Evolutionary conservation across 1,140 invertebrate genomes (phyloP), one percentile per base, ranked within the genome.

Genomic region (Phortica variegata): DNA sequence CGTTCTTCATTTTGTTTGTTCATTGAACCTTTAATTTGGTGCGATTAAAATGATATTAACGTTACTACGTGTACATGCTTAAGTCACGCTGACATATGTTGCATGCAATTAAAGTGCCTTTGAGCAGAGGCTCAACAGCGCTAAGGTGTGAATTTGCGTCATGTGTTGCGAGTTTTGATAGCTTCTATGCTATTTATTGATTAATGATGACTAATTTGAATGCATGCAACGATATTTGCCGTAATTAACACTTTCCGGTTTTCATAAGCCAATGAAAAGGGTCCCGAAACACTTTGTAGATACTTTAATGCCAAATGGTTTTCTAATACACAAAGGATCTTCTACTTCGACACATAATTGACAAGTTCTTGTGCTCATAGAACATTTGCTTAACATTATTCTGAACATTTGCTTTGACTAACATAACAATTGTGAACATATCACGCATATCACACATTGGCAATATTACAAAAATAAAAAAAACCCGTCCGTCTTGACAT

Each of bases 21-120:
- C 60, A 54, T 61, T 65, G 60, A 59, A 65, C 56, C 59, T 55
- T 60, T 62, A 70, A 70, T 70, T 62, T 65, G 59, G 52, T 41
- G 52, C 65, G 59, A 70, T 70, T 70, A 70, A 70, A 70, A 70
- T 54, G 59, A 70, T 70, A 70, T 70, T 70, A 70, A 57, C 19
- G 43, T 26, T 45, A 37, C 23, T 39, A n/a, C n/a, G n/a, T 47
- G 32, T 31, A 36, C 12, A 39, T 20, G 29, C 32, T 12, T n/a
- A n/a, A n/a, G n/a, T n/a, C n/a, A n/a, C n/a, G n/a, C n/a, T 38
- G 47, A 45, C 66, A 71, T 56, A 61, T 69, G 65, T 55, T 70
- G 49, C 55, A 50, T 49, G 47, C 51, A 42, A 49, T 52, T 36
- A 38, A 42, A 52, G 41, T 44, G 23, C 9, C 38, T 46, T 34